A percentile compares a stretch with the other conserved stretches of the same genome.
Conservation (phyloP, 1,140 invertebrate genomes). For the Atta cephalotes region DNA sequence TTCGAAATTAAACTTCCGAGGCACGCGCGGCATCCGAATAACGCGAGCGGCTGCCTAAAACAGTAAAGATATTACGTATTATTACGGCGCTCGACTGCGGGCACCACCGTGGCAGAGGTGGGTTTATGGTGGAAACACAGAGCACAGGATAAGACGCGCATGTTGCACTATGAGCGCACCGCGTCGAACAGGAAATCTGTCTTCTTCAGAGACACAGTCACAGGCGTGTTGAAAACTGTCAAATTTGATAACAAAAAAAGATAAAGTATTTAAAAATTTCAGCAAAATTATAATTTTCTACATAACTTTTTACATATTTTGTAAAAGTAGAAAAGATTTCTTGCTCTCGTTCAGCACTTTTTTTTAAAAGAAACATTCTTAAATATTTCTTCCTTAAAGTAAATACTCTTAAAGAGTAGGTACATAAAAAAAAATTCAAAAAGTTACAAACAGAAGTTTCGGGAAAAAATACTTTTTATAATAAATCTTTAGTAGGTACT, state of each 20-base stretch:
- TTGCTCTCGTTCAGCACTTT: neutral
- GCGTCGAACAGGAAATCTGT: slow-evolving; percentile 37
- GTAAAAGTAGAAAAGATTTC: neutral
- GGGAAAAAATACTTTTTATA: neutral
- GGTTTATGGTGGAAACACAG: slow-evolving; percentile 56
- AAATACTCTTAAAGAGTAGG: neutral
- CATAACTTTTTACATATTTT: neutral
- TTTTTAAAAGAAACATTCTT: slow-evolving; percentile 1
- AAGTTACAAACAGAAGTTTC: no score
- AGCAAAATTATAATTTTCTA: slow-evolving; percentile 18
- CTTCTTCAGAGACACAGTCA: neutral
- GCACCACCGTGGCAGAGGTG: slow-evolving; percentile 7
- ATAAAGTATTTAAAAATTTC: neutral
- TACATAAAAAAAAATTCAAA: neutral
- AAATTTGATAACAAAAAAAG: neutral
- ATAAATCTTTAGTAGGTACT: neutral
- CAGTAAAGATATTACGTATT: slow-evolving; percentile 85
- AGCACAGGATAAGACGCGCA: slow-evolving; percentile 25
- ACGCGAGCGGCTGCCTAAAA: slow-evolving; percentile 84
- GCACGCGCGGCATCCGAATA: slow-evolving; percentile 84
- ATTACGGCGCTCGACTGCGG: slow-evolving; percentile 81
- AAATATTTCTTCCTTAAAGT: neutral
- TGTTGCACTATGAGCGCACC: slow-evolving; percentile 18
- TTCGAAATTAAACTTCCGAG: slow-evolving; percentile 84
- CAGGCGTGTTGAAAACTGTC: neutral